Evolutionary conservation across 2,888 invertebrate species (phyloP), one percentile per base, ranked within the genome.

Genomic region (Brachyptera risi): DNA sequence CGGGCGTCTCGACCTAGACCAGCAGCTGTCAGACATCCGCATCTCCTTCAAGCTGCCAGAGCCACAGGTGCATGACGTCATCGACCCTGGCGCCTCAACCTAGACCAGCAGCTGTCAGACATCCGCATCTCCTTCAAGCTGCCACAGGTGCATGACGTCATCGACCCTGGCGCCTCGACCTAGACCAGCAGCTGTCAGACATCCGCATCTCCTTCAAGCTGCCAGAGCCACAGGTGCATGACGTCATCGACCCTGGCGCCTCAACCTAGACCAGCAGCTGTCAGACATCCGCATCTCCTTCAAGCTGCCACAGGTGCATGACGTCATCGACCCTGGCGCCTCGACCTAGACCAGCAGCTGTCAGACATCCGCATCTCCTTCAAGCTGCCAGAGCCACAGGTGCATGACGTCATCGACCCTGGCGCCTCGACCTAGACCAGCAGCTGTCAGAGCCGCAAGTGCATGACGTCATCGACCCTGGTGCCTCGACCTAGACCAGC

Each of bases 101-200:
- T 47, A 47, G 91, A 93, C 77, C 87, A 90, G 74, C 83, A 84
- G 73, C 79, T 88, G 27, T 90, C 90, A 27, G 86, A 86, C 67
- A 88, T 90, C 66, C 87, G 54, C 37, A 54, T 54, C 19, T 54
- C 54, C 4, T 68, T 69, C 54, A 66, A 67, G 49, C 63, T 69
- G 9, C 70, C 71, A 1, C 59, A 59, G 50, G 23, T 47, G n/a
- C 47, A 47, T 21, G 47, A 47, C 13, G n/a, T 47, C 24, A n/a
- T 47, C n/a, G n/a, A n/a, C 21, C 2, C 24, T 2, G 47, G 21
- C 5, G 21, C 47, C n/a, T 47, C 47, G 23, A 47, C 47, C 24
- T 47, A 47, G 91, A 93, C 77, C 87, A 90, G 74, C 83, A 84
- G 73, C 79, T 88, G 27, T 90, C 90, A 27, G 86, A 86, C 67